Base-by-base conservation (phyloP, 2,797 vertebrate species). In the Denticeps clupeoides region DNA sequence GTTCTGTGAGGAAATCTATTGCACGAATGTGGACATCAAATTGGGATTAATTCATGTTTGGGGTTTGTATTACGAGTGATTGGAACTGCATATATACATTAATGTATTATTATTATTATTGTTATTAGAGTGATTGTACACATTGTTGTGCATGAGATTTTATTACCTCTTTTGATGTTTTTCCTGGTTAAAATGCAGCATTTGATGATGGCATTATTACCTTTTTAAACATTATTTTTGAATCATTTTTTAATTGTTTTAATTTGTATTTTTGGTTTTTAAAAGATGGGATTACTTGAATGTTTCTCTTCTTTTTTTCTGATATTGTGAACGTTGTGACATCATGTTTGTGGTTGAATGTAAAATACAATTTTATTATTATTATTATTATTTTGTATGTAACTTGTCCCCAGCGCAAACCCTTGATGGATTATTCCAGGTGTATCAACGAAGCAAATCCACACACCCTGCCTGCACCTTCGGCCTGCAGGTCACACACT, bases 221-320 rank as follows among this genome's bases (percentile, higher is more conserved):
- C 50, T 32, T 22, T 21, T 45, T 45, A 51, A 41, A 50, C 44
- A 44, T 56, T 23, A 47, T 27, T 51, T 68, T 72, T 73, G 51
- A 69, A 64, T 75, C 47, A 38, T 33, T 51, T 43, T 27, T 18
- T 53, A 67, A 50, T 64, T 60, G 51, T 74, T 77, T 70, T 56
- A 60, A 70, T 70, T 65, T 62, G 49, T 62, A 64, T 70, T 65
- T 68, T 57, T 53, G 35, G 55, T 52, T 45, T 63, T 53, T 62
- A 60, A 64, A 68, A 48, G 46, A 67, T 57, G 68, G 60, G 59
- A 76, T 70, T 78, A 82, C 78, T 80, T 82, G 78, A 83, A 79
- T 67, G 72, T 69, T 70, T 68, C 65, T 51, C 51, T 19, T 44
- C 33, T 40, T 12, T 33, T 35, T 41, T 25, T 37, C 31, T 31